Evolutionary conservation across 2,888 invertebrate genomes (phyloP), one percentile per base, ranked within the genome.

Genomic region (Ctena decussata): DNA sequence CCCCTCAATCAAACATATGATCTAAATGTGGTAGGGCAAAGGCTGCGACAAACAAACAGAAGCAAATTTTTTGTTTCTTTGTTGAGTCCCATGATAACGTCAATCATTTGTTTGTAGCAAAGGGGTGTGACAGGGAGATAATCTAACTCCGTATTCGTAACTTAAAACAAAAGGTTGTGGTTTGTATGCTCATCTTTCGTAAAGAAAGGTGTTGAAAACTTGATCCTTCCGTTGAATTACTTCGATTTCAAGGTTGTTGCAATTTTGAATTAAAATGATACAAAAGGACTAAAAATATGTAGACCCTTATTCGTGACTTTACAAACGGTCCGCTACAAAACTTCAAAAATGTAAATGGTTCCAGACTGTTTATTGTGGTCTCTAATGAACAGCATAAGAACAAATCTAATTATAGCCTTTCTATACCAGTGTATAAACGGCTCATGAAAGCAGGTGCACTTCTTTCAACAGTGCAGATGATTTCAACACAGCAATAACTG

Each of bases 51-150:
- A 24, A 32, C 30, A 73, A 44, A 73, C 30, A 46, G n/a, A 5
- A 24, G 11, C 11, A 18, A 46, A 49, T 44, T 46, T 32, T 73
- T 49, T 32, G 49, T 18, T 32, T 8, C 32, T 73, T 73, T 73
- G 32, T 32, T 12, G 12, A 24, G 35, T 30, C 3, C 12, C 24
- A 1, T 32, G 73, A 73, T 73, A 46, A 73, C 49, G 73, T 46
- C 49, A 30, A 44, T 27, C 21, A 44, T 72, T 81, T 82, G 77
- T 82, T 69, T 82, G 21, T 46, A 65, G 41, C 65, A 32, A 49
- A 39, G 82, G 77, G 35, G 77, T 77, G 81, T 76, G 69, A 77
- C 82, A 65, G 46, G 72, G 65, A 60, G 72, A 49, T 60, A 65
- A 71, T 46, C 60, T 82, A 37, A 37, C 39, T 41, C 81, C 75